Evolutionary conservation across 2,113 vertebrate genomes (phyloP).

Genomic region (Gallinago paraguaiae): DNA sequence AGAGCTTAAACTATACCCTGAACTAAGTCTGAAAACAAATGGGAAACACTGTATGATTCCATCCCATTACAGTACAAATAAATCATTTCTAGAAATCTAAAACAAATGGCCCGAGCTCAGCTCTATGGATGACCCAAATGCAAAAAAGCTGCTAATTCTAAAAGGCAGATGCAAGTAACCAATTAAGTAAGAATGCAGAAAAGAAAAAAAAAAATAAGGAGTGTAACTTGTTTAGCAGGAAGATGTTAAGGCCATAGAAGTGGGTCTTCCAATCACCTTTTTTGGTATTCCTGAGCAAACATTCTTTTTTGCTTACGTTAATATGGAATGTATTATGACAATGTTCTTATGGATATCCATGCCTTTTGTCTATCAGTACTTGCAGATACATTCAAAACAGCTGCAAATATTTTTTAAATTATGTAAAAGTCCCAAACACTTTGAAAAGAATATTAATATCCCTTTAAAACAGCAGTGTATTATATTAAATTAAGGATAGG

Average conservation of each 20-base stretch:
- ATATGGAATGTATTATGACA: slow-evolving; percentile 75
- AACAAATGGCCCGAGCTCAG: slow-evolving; percentile 57
- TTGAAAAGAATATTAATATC: slow-evolving; percentile 74
- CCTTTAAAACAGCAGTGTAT: slow-evolving; percentile 55
- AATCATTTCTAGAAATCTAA: slow-evolving; percentile 69
- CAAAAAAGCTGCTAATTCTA: slow-evolving; percentile 59
- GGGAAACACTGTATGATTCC: slow-evolving; percentile 49
- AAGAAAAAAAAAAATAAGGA: not conserved
- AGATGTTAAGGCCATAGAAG: slow-evolving; percentile 37
- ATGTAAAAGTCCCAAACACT: slow-evolving; percentile 72
- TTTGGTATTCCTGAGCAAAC: slow-evolving; percentile 67
- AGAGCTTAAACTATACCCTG: slow-evolving; percentile 36
- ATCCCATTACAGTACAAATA: slow-evolving; percentile 68
- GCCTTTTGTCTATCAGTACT: slow-evolving; percentile 72
- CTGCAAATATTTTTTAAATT: slow-evolving; percentile 76
- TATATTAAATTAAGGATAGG: slow-evolving; percentile 65
- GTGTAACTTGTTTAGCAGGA: slow-evolving; percentile 52
- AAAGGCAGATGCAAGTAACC: slow-evolving; percentile 59
- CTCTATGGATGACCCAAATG: slow-evolving; percentile 40
- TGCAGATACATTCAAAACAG: slow-evolving; percentile 73
- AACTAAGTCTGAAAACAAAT: slow-evolving; percentile 53
- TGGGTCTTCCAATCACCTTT: slow-evolving; percentile 66
- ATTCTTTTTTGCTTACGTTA: slow-evolving; percentile 73
- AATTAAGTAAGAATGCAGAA: slow-evolving; percentile 54
- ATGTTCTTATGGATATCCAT: slow-evolving; percentile 65